Conservation (phyloP, 2,888 invertebrate genomes). For the Nomada hirtipes region DNA sequence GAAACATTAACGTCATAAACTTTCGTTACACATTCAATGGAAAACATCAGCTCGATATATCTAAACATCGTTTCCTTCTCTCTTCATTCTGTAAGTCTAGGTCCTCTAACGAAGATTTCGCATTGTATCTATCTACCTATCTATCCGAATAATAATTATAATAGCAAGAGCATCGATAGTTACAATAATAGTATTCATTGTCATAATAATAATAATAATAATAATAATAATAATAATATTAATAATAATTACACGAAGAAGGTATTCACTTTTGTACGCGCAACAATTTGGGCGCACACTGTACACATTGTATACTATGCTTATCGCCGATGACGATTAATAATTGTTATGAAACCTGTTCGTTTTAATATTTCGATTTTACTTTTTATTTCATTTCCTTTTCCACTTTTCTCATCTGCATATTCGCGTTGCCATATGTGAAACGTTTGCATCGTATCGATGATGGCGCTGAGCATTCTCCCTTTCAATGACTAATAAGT, state of each 20-base stretch:
- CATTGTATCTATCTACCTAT: constrained; percentile 47
- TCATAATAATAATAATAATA: constrained; percentile 56
- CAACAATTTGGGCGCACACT: constrained; percentile 66
- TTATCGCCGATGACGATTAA: constrained; percentile 65
- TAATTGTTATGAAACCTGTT: constrained; percentile 72
- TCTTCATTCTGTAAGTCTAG: constrained; percentile 21
- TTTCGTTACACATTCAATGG: constrained; percentile 55
- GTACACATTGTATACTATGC: constrained; percentile 69
- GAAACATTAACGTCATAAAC: constrained; percentile 65
- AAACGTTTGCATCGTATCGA: constrained; percentile 34
- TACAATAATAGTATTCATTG: constrained; percentile 51
- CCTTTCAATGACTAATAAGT: constrained; percentile 56
- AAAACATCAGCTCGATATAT: constrained; percentile 51
- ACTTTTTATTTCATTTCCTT: constrained; percentile 34
- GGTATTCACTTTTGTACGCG: constrained; percentile 57
- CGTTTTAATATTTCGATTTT: constrained; percentile 36
- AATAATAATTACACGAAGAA: constrained; percentile 64
- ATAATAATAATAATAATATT: constrained; percentile 63
- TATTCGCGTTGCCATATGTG: constrained; percentile 41
- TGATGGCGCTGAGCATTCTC: constrained; percentile 44
- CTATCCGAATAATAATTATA: constrained; percentile 68
- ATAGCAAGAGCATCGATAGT: constrained; percentile 63
- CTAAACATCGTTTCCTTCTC: constrained; percentile 21
- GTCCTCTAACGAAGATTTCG: constrained; percentile 36
- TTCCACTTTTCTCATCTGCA: constrained; percentile 33